phyloP scores from a whole-genome alignment of 2,113 vertebrate species.

The Pachycephala philippinensis region DNA sequence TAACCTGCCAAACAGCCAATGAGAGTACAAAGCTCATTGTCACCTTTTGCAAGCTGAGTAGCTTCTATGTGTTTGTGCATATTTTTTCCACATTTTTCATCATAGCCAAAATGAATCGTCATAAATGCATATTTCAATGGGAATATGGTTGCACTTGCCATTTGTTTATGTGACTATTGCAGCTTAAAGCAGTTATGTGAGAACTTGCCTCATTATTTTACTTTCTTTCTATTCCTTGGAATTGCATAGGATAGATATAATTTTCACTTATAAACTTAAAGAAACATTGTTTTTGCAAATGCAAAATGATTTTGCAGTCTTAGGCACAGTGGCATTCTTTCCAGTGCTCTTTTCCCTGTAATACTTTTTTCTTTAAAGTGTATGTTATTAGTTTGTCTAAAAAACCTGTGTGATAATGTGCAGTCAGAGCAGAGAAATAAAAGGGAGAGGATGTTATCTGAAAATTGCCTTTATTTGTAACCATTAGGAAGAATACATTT shows the following conservation, averaged over 20 bases:
- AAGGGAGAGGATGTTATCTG: neutral
- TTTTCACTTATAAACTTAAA: neutral
- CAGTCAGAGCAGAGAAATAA: neutral
- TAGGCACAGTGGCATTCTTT: neutral
- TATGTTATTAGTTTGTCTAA: neutral
- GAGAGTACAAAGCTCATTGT: neutral
- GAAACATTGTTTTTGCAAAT: neutral
- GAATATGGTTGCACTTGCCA: neutral
- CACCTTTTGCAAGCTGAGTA: neutral
- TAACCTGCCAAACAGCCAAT: neutral
- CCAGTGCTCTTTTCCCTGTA: neutral
- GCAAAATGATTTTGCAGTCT: neutral
- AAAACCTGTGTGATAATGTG: neutral
- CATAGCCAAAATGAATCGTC: neutral
- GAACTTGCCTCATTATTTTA: neutral
- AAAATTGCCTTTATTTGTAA: conserved; percentile 4
- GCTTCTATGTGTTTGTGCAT: neutral
- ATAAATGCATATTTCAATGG: neutral
- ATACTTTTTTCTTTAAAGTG: neutral
- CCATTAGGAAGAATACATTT: neutral
- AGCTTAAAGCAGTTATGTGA: neutral
- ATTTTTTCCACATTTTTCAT: neutral
- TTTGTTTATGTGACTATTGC: neutral
- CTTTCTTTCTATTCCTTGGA: neutral
- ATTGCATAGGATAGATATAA: neutral